Base-by-base conservation (phyloP, 1,140 invertebrate species). In the Cyclargus thomasi region DNA sequence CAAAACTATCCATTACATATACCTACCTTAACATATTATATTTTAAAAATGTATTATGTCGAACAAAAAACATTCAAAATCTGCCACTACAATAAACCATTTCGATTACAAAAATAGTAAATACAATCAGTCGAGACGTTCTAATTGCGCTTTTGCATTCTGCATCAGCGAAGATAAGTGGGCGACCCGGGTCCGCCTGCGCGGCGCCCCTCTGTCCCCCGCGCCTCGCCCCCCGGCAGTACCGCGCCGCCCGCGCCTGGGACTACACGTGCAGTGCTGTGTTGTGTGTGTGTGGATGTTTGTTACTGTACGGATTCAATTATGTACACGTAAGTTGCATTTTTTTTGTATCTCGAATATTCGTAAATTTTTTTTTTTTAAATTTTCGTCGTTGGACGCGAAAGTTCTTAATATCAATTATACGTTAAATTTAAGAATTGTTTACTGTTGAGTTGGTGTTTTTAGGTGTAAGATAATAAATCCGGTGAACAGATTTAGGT, bases 121-220 rank as follows among this genome's bases (percentile, higher is more conserved):
- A 53, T 55, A 65, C 65, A 55, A 71, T 59, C 66, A 67, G 63
- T 64, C 67, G 65, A 70, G 74, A 67, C 70, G 70, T 76, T 75
- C 75, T 82, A 82, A 81, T 84, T 81, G 80, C 79, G 73, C 76
- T 78, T 81, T 79, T 81, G 75, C 72, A 74, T 67, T 76, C 78
- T 77, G 77, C 77, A 84, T 79, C 75, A 75, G 79, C 76, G 76
- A 78, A 85, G 82, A 85, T 79, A 82, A 85, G 80, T 82, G 80
- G 79, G 73, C 74, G 74, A 81, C 81, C 71, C 70, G 72, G 75
- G 78, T 65, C 74, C 81, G 81, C 80, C 79, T 80, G 82, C 82
- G 81, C 83, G 80, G 67, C 74, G 79, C 79, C 74, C 29, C 29
- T 8, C 29, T 4, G 29, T n/a, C 29, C 1, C 8, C 8, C 29